Evolutionary conservation across 2,888 invertebrate genomes (phyloP).

Genomic region (Crematogaster levior): DNA sequence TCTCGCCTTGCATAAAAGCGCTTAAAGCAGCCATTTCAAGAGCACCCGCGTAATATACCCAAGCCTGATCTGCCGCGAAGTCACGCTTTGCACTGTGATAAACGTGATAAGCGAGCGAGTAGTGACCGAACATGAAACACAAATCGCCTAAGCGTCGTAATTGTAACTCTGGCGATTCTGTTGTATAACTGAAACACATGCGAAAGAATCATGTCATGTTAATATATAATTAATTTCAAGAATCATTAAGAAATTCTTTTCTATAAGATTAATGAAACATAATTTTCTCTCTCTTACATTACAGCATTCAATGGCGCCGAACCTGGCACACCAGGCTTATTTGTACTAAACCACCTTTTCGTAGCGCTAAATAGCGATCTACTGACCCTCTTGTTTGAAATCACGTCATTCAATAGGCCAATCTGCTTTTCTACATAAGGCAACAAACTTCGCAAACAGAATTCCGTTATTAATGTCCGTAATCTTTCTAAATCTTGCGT

Average conservation of each 20-base stretch:
- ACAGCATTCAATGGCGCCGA: conserved; percentile 91
- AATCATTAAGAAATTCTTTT: not conserved
- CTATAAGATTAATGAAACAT: conserved; percentile 79
- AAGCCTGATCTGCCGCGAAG: conserved; percentile 98
- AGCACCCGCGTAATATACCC: conserved; percentile 98
- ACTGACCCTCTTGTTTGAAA: conserved; percentile 95
- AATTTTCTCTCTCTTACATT: conserved; percentile 88
- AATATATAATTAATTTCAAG: not conserved
- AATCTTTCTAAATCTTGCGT: conserved; percentile 94
- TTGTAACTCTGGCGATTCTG: conserved; percentile 96
- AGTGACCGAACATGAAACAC: conserved; percentile 98
- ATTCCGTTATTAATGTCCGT: conserved; percentile 94
- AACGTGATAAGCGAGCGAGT: conserved; percentile 95
- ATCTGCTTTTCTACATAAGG: conserved; percentile 97
- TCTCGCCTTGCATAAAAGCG: conserved; percentile 95
- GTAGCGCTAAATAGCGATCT: conserved; percentile 97
- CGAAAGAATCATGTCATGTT: not conserved
- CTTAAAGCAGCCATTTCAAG: conserved; percentile 98
- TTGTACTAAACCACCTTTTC: conserved; percentile 97
- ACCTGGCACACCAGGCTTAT: conserved; percentile 91
- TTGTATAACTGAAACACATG: conserved; percentile 89
- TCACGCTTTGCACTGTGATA: conserved; percentile 99
- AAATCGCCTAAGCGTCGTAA: conserved; percentile 97
- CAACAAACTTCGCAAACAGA: conserved; percentile 93
- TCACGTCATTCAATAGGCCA: conserved; percentile 91